Evolutionary conservation across 2,797 vertebrate species (phyloP), one percentile per base, ranked within the genome.

Genomic region (Diglossa cyanea): DNA sequence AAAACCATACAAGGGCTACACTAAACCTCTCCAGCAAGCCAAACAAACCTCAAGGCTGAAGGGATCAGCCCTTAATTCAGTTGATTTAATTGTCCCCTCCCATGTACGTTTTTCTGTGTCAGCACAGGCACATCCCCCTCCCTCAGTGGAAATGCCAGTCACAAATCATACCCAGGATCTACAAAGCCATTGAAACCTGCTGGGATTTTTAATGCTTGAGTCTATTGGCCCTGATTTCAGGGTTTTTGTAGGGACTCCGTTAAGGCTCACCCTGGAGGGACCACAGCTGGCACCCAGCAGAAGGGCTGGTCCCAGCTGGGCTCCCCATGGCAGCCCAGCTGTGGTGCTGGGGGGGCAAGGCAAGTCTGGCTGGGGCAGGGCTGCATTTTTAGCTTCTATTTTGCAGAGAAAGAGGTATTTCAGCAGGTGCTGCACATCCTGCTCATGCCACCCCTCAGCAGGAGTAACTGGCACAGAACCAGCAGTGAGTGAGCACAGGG

Each of bases 31-130:
- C 55, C 62, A 90, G 75, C 48, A 91, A 93, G 80, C 76, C 90
- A 97, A 95, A 94, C 79, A 96, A 88, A 84, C 70, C 70, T 94
- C 87, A 95, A 94, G 93, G 95, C 85, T 90, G 74, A 96, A 94
- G 48, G 67, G 95, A 93, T 95, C 81, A 93, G 79, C 33, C 45
- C 78, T 58, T 83, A 62, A 84, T 92, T 94, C 62, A 44, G 82
- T 73, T 73, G 82, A 90, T 95, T 66, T 90, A 88, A 92, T 60
- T 86, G 93, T 92, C 78, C 37, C 73, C 76, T 91, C 82, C 85
- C 53, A 14, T 55, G 50, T 28, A 70, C 10, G 14, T 83, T 88
- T 95, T 83, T 73, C 73, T 78, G 26, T 73, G 76, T 90, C 79
- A 91, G 73, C 89, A 90, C 18, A 20, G 72, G 58, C 71, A 67